Base-by-base conservation (phyloP, 2,888 invertebrate genomes). In the Incurvaria masculella region DNA sequence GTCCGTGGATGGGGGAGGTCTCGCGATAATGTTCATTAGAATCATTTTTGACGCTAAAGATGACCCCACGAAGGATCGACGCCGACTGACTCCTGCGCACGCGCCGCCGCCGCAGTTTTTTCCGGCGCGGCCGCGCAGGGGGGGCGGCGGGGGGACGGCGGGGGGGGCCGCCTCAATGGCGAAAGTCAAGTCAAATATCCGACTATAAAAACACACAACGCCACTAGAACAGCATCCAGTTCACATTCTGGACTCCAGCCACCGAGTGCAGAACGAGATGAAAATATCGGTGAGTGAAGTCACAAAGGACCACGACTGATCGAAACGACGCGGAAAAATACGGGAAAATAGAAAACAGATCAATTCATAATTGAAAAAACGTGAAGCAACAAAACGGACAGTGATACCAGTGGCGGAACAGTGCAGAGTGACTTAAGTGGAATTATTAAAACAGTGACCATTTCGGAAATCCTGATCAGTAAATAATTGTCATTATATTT, bases 111-210 rank as follows among this genome's bases (percentile, higher is more conserved):
- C 56, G 54, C 44, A 17, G 21, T 41, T 49, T 63, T 61, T 64
- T 66, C 69, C 67, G 64, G 62, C 63, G 53, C 45, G 14, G 18
- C 40, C 16, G 33, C 56, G 64, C 64, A 71, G 66, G 67, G 73
- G 74, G 76, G 72, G 61, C 39, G 42, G 33, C 8, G 33, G 33
- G n/a, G n/a, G n/a, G n/a, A n/a, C n/a, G n/a, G 64, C 64, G 70
- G 66, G 67, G 73, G 74, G 76, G 72, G 61, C 39, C 46, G 33
- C 8, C 11, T 8, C 18, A 56, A 59, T 65, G 66, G 76, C 76
- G 76, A 78, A 78, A 78, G 76, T 76, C 64, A 65, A 62, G 62
- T 72, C 69, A 69, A 73, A 75, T 70, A 75, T 68, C 69, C 70
- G 73, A 69, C 72, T 78, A 78, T 78, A 78, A 72, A 78, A 71